Evolutionary conservation across 1,140 invertebrate genomes (phyloP), one percentile per base, ranked within the genome.

Genomic region (Drosophila ambigua): DNA sequence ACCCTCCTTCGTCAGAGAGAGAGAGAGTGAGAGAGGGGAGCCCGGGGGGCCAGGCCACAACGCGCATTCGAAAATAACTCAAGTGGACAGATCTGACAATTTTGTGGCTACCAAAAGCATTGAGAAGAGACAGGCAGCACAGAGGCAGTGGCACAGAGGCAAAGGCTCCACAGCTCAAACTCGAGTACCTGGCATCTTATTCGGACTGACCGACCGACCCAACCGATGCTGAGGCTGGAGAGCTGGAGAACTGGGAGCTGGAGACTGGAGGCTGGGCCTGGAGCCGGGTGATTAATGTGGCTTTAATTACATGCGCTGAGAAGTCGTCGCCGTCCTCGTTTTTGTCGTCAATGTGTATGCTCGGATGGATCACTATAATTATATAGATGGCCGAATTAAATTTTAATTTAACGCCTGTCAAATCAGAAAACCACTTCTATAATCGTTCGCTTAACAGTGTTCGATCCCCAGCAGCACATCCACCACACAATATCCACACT

Each of bases 21-120:
- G 26, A 23, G 43, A 23, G 53, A 15, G 28, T 20, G 44, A 49
- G 16, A 68, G 57, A 61, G 54, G 48, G 39, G 53, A 23, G 60
- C 41, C 55, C 65, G 49, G 64, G 62, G 66, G 35, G 62, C 26
- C 20, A 20, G 23, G 23, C 23, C 23, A 31, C 31, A 31, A 71
- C 63, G 80, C 67, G 65, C 72, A 82, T 83, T 83, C 75, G 52
- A 87, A 88, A 87, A 87, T 83, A 88, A 87, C 83, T 88, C 83
- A 88, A 88, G 83, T 88, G 83, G 83, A 88, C 83, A 88, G 88
- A 88, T 88, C 83, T 88, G 83, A 88, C 83, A 88, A 88, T 88
- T 85, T 87, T 79, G 79, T 88, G 83, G 83, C 83, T 88, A 88
- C 83, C 83, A 87, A 85, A 79, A 84, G 73, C 75, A 67, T 60